Conservation (phyloP, 2,888 invertebrate species). For the Sturmia bella region DNA sequence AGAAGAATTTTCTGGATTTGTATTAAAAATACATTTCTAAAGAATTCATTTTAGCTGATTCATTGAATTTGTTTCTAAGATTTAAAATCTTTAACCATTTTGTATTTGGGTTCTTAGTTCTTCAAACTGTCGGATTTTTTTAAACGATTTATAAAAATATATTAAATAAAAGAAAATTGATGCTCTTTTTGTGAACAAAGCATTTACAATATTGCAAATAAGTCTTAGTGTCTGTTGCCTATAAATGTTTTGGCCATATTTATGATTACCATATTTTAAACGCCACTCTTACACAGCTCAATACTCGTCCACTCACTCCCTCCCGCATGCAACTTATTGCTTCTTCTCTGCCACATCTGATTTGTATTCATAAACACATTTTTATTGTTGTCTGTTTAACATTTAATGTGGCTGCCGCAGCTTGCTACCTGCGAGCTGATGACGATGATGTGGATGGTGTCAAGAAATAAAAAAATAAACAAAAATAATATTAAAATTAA, state of each 20-base stretch:
- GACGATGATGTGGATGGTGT: constrained; percentile 42
- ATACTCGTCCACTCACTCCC: not conserved
- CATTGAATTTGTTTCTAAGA: not conserved
- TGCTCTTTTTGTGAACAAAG: not conserved
- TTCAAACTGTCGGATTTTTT: not conserved
- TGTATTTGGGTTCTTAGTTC: not conserved
- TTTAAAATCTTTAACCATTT: not conserved
- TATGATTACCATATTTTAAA: constrained; percentile 63
- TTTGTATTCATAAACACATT: constrained; percentile 22
- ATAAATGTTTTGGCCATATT: constrained; percentile 40
- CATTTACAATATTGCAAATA: constrained; percentile 28
- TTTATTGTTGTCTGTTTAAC: constrained; percentile 57
- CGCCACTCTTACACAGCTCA: constrained; percentile 47
- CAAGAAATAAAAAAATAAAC: constrained; percentile 37
- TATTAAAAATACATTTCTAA: constrained; percentile 39
- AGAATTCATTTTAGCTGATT: constrained; percentile 14
- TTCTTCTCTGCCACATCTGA: not conserved
- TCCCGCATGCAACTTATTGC: too few relatives aligned
- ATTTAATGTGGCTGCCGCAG: constrained; percentile 44
- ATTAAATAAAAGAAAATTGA: not conserved
- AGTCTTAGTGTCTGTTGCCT: constrained; percentile 26
- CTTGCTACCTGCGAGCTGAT: not conserved
- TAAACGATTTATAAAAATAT: not conserved
- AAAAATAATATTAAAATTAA: constrained; percentile 39
- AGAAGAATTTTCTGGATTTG: not conserved